Evolutionary conservation across 2,888 invertebrate genomes (phyloP).

Genomic region (Mesorhabditis sp.): DNA sequence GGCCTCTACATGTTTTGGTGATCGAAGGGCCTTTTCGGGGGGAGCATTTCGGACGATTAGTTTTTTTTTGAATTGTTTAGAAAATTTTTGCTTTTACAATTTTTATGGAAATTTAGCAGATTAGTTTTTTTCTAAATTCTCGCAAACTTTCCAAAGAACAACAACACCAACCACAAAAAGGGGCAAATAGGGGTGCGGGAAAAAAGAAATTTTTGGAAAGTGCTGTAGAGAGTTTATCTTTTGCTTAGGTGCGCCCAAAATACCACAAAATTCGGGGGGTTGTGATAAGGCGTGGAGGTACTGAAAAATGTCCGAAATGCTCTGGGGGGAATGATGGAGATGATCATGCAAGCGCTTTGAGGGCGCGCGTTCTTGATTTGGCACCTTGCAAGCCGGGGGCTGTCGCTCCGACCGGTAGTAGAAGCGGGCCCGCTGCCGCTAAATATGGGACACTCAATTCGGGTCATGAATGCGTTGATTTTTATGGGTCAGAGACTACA

Average conservation of each 20-base stretch:
- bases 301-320: neutral
- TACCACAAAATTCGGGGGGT: too few relatives aligned
- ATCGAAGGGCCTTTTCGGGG: too few relatives aligned
- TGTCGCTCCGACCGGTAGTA: neutral
- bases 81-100: slow-evolving; percentile 3
- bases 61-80: neutral
- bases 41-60: too few relatives aligned
- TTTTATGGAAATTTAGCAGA: neutral
- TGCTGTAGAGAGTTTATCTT: neutral
- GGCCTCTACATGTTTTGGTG: neutral
- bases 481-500: too few relatives aligned
- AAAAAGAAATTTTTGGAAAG: neutral
- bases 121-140: neutral
- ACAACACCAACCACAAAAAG: too few relatives aligned
- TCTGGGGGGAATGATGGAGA: too few relatives aligned
- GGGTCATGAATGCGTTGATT: too few relatives aligned
- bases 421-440: slow-evolving; percentile 1
- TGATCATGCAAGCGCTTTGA: too few relatives aligned
- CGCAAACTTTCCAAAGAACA: too few relatives aligned
- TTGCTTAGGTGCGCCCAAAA: neutral
- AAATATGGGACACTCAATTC: too few relatives aligned
- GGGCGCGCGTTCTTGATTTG: too few relatives aligned
- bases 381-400: slow-evolving; percentile 1
- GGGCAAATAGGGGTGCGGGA: too few relatives aligned
- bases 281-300: neutral